Evolutionary conservation across 2,888 invertebrate genomes (phyloP).

Genomic region (Thyatira batis): DNA sequence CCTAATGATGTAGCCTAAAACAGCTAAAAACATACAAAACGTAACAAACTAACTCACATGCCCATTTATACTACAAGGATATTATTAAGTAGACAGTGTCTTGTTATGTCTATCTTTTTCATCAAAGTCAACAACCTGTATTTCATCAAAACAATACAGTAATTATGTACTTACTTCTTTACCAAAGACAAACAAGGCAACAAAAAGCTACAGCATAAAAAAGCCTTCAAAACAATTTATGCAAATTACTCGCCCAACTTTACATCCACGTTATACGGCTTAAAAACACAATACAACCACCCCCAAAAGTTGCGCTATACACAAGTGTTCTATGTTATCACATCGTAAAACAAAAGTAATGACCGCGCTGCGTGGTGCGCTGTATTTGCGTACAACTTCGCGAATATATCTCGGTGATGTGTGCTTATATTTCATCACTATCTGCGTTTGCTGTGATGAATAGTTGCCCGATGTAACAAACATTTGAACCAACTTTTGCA

Average conservation of each 20-base stretch:
- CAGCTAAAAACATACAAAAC: no score
- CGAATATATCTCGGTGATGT: background rate
- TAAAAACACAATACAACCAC: constrained; percentile 26
- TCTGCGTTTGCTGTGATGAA: background rate
- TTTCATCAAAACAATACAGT: background rate
- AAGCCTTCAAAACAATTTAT: background rate
- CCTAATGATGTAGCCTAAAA: no score
- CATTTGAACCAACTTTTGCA: background rate
- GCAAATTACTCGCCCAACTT: constrained; percentile 10
- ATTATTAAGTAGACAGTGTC: no score
- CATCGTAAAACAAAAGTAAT: constrained; percentile 59
- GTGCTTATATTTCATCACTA: constrained; percentile 1
- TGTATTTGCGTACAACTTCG: constrained; percentile 30
- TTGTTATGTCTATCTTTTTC: no score
- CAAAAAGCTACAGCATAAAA: background rate
- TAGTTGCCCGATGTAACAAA: background rate
- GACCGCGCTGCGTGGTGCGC: constrained; percentile 38
- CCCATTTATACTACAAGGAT: no score
- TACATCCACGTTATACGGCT: constrained; percentile 20
- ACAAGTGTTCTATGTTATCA: constrained; percentile 51
- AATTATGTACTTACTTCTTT: background rate
- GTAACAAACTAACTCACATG: no score
- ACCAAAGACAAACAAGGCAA: background rate
- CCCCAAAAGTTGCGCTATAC: constrained; percentile 38
- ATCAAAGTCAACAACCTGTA: background rate